Conservation (phyloP, 2,113 vertebrate species). For the Cyprinodon variegatus region DNA sequence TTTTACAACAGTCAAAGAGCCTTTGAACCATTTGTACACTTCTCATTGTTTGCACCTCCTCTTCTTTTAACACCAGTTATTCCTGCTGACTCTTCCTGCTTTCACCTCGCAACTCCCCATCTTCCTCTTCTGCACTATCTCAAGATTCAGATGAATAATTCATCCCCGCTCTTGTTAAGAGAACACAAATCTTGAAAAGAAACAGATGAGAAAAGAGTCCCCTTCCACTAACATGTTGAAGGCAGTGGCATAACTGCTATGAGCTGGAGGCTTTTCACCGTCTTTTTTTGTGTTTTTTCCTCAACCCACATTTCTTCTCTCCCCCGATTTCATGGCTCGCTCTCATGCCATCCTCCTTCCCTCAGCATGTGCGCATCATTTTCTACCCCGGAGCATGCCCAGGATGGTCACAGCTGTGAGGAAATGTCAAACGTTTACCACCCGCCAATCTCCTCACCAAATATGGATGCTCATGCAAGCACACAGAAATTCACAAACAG, state of each 20-base stretch:
- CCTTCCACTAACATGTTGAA: constrained; percentile 53
- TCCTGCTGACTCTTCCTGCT: constrained; percentile 33
- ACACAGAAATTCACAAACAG: constrained; percentile 27
- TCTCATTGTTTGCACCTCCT: constrained; percentile 25
- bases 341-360: constrained; percentile 40
- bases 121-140: constrained; percentile 23
- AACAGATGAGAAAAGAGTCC: constrained; percentile 39
- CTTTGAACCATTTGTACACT: constrained; percentile 14
- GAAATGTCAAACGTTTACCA: constrained; percentile 75
- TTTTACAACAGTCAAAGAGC: constrained; percentile 24
- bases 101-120: constrained; percentile 42
- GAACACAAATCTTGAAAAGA: constrained; percentile 52
- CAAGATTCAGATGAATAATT: constrained; percentile 69
- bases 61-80: constrained; percentile 30
- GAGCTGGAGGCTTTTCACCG: constrained; percentile 56
- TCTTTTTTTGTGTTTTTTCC: constrained; percentile 10
- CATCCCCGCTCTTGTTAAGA: constrained; percentile 60
- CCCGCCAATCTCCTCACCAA: constrained; percentile 60
- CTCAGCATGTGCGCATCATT: constrained; percentile 57
- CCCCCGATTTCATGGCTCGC: constrained; percentile 30
- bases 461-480: constrained; percentile 52
- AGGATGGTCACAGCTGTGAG: constrained; percentile 74
- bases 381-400: constrained; percentile 73
- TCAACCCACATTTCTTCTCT: constrained; percentile 6
- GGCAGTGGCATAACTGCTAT: constrained; percentile 62